These are phyloP conservation scores for Lagria hirta DNA, from an alignment of 2,888 invertebrate species.

Conservation along the genomic window DNA sequence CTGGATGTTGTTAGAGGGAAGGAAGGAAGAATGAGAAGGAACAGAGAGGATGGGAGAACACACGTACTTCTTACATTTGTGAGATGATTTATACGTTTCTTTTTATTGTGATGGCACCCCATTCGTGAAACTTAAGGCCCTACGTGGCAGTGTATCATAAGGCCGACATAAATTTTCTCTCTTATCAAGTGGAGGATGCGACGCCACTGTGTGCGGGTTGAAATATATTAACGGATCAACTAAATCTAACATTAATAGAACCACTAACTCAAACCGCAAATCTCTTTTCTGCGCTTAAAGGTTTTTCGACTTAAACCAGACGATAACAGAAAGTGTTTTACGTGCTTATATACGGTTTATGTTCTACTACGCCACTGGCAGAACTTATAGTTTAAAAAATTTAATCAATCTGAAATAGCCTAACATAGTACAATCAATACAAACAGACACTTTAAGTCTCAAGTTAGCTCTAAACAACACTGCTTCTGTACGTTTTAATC, in stretches of 20 bases:
- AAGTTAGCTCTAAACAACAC: no score
- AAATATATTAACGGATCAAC: conserved; percentile 25
- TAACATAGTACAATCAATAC: no score
- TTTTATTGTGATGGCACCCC: conserved; percentile 12
- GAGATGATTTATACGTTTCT: conserved; percentile 21
- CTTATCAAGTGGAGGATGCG: conserved; percentile 19
- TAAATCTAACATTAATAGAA: conserved; percentile 27
- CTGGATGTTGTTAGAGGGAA: no score
- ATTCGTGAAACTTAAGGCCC: conserved; percentile 14
- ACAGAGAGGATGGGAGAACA: conserved; percentile 5
- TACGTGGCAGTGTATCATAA: conserved; percentile 15
- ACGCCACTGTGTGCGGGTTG: conserved; percentile 10
- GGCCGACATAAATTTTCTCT: conserved; percentile 21
- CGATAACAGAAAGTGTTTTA: no score
- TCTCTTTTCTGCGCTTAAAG: no score
- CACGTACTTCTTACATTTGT: conserved; percentile 5
- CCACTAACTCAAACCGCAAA: conserved; percentile 22
- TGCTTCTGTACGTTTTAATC: no score
- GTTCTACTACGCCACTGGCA: no score
- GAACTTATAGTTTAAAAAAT: no score
- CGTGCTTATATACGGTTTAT: no score
- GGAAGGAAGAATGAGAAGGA: conserved; percentile 4
- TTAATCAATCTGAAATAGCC: no score
- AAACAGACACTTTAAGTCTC: no score
- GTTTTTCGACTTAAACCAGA: no score